Conservation (phyloP, 2,113 vertebrate species). For the Bothrops jararaca region DNA sequence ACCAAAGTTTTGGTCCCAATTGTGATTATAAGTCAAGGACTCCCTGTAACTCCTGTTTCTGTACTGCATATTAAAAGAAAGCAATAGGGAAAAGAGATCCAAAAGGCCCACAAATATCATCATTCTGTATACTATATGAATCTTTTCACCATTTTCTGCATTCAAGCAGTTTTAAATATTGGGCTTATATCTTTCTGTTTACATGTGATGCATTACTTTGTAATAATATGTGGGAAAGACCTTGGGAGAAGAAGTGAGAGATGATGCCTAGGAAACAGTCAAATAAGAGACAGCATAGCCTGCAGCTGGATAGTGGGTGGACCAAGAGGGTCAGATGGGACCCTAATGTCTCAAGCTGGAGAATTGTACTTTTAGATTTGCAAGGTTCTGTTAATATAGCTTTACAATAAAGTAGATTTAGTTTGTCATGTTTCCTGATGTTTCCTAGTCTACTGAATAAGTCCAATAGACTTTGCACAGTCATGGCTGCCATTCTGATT, state of each 20-base stretch:
- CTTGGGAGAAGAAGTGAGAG: background rate
- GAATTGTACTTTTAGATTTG: no score
- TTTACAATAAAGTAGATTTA: no score
- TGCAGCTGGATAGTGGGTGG: no score
- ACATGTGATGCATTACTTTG: background rate
- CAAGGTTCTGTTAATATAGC: no score
- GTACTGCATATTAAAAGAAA: background rate
- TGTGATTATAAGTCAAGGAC: background rate
- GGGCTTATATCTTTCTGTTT: background rate
- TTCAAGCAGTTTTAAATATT: background rate
- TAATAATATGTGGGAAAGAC: background rate
- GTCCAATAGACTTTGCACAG: background rate
- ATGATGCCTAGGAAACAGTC: background rate
- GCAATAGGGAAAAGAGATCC: background rate
- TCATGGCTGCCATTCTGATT: background rate
- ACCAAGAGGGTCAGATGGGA: no score
- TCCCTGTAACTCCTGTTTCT: background rate
- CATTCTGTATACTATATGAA: background rate
- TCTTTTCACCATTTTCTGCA: background rate
- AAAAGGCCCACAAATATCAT: background rate
- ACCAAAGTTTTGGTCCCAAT: background rate
- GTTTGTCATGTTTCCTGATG: no score
- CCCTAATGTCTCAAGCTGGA: no score
- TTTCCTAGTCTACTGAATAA: no score
- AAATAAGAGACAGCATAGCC: no score